Base-by-base conservation (phyloP, 2,888 invertebrate species). In the Rhingia campestris region DNA sequence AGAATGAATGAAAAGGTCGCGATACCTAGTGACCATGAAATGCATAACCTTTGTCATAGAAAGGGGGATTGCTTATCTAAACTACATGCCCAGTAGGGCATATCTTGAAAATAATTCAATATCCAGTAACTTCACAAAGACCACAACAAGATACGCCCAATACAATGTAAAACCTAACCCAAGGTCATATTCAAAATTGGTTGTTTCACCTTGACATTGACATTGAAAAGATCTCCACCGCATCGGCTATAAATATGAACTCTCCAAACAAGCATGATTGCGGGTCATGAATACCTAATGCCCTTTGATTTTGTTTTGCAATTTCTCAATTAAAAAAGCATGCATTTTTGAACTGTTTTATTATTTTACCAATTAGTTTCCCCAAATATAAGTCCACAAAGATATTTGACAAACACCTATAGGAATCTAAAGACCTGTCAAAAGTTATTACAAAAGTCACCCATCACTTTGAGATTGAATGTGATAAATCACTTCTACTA, bases 191-290 rank as follows among this genome's bases (percentile, higher is more conserved):
- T 53, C 1, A 14, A 58, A n/a, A 14, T 32, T 43, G 30, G 12
- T 4, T 30, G 10, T 47, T 22, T 47, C 49, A 49, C 66, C 66
- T 54, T 43, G 33, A 43, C 39, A 66, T 33, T 39, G 53, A 53
- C 43, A 45, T 33, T 4, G 59, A 45, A 33, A 9, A 22, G 6
- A 41, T 33, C 37, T n/a, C 33, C 32, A 61, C 3, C 64, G 33
- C 33, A 41, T 41, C 41, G 9, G 22, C 6, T n/a, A 22, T 22
- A 22, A 22, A 1, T 4, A 9, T 37, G 56, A 37, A 45, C 56
- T 56, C n/a, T 30, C 4, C 35, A 22, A 33, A 4, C 39, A 51
- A 51, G 41, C 63, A 63, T 51, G 39, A 22, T 33, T 12, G 43
- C 43, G 22, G 22, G 22, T 22, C 22, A 22, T 22, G 22, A 22